Conservation (phyloP, 2,888 invertebrate genomes). For the Stramonita haemastoma region DNA sequence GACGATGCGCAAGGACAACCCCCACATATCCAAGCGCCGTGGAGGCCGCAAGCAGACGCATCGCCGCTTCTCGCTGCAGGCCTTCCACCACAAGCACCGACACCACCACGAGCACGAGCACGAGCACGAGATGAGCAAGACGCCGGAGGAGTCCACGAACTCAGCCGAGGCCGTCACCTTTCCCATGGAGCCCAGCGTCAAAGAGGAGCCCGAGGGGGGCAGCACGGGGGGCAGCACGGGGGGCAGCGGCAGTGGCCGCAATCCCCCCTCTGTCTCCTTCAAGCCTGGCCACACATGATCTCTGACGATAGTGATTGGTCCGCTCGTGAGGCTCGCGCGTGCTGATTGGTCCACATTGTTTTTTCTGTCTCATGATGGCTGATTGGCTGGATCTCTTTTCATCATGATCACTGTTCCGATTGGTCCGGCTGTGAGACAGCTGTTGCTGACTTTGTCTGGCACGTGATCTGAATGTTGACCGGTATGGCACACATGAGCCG, state of each 20-base stretch:
- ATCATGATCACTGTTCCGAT: too few relatives aligned
- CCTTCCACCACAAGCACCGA: slow-evolving; percentile 85
- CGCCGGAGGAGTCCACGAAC: slow-evolving; percentile 94
- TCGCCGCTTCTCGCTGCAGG: slow-evolving; percentile 87
- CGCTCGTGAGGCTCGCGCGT: not conserved
- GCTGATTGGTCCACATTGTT: not conserved
- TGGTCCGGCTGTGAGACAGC: too few relatives aligned
- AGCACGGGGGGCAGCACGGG: slow-evolving; percentile 39
- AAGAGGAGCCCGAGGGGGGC: slow-evolving; percentile 56
- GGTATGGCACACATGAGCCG: not conserved
- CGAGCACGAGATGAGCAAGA: slow-evolving; percentile 86
- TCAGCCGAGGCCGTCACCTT: slow-evolving; percentile 85
- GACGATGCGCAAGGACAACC: slow-evolving; percentile 94
- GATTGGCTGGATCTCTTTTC: too few relatives aligned
- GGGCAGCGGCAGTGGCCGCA: slow-evolving; percentile 42
- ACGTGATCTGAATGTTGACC: too few relatives aligned
- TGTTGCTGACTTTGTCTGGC: too few relatives aligned
- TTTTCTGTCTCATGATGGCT: too few relatives aligned
- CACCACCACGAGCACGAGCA: slow-evolving; percentile 77
- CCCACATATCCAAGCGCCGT: slow-evolving; percentile 95
- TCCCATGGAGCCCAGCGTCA: slow-evolving; percentile 65
- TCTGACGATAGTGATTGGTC: not conserved
- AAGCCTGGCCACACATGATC: slow-evolving; percentile 70
- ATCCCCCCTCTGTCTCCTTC: slow-evolving; percentile 71
- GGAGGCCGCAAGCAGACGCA: slow-evolving; percentile 87